A percentile compares a stretch with the other conserved stretches of the same genome.
Evolutionary conservation across 35 echinoderm and acorn worm genomes (phyloP).

Genomic region (Amphiura filiformis): DNA sequence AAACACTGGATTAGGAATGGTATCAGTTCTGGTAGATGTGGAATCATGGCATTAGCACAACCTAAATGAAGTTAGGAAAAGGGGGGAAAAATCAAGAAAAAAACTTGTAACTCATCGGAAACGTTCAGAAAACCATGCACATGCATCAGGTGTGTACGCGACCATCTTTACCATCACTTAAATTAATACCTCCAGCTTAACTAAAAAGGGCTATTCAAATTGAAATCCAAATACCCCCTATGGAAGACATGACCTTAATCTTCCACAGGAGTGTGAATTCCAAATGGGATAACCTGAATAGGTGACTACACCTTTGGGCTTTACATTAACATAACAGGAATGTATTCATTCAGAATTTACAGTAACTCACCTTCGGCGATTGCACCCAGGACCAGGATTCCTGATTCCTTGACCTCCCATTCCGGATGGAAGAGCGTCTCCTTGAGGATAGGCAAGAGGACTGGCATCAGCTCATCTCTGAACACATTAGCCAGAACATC

Average conservation of each 20-base stretch:
- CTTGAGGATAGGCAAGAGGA: constrained; percentile 94
- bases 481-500: constrained; percentile 99
- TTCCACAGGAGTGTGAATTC: too few species aligned
- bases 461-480: constrained; percentile 93
- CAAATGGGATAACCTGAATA: too few species aligned
- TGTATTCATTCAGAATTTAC: not conserved
- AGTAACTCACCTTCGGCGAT: constrained; percentile 91
- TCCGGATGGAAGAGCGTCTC: constrained; percentile 80
- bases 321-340: not conserved
- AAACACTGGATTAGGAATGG: constrained; percentile 89
- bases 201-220: too few species aligned
- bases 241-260: too few species aligned
- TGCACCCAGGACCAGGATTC: constrained; percentile 94
- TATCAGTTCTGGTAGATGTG: constrained; percentile 81
- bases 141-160: not conserved
- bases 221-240: too few species aligned
- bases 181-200: too few species aligned
- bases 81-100: too few species aligned
- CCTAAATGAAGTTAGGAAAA: constrained; percentile 60
- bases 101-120: too few species aligned
- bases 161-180: not conserved
- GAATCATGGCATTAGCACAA: constrained; percentile 94
- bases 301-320: too few species aligned
- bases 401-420: constrained; percentile 99
- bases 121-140: too few species aligned